Conservation (phyloP, 2,797 vertebrate species). For the Xiphophorus birchmanni region DNA sequence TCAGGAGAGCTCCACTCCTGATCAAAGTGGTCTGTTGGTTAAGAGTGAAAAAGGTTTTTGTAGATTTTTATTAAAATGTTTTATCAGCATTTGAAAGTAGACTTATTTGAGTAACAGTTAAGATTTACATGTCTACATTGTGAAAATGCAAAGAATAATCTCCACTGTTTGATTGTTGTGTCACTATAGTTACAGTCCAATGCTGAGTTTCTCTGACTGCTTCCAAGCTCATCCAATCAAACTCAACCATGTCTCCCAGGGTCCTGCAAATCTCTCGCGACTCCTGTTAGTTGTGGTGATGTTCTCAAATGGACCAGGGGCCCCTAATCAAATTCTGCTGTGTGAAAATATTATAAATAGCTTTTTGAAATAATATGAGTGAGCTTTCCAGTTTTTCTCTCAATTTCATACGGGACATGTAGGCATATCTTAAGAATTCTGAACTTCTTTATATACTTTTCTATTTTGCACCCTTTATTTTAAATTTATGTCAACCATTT, state of each 20-base stretch:
- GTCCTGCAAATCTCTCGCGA: not conserved
- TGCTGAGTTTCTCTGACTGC: not conserved
- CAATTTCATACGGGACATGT: no score
- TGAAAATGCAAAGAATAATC: no score
- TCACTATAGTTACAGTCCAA: no score
- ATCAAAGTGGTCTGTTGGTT: no score
- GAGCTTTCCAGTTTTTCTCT: not conserved
- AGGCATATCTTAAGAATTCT: not conserved
- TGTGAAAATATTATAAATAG: no score
- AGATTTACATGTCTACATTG: no score
- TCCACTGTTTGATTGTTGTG: no score
- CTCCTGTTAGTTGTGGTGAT: not conserved
- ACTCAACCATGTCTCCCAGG: not conserved
- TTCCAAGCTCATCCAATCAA: not conserved
- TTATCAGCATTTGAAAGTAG: not conserved
- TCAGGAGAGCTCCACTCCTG: no score
- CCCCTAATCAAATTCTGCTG: not conserved
- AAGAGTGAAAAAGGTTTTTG: no score
- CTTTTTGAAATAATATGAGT: not conserved
- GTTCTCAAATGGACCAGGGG: not conserved
- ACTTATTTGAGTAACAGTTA: no score
- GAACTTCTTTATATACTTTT: not conserved
- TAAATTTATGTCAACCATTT: constrained; percentile 63
- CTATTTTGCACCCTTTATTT: not conserved
- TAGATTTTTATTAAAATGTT: not conserved